phyloP scores from a whole-genome alignment of 2,888 invertebrate genomes.

The Geotrupes spiniger region DNA sequence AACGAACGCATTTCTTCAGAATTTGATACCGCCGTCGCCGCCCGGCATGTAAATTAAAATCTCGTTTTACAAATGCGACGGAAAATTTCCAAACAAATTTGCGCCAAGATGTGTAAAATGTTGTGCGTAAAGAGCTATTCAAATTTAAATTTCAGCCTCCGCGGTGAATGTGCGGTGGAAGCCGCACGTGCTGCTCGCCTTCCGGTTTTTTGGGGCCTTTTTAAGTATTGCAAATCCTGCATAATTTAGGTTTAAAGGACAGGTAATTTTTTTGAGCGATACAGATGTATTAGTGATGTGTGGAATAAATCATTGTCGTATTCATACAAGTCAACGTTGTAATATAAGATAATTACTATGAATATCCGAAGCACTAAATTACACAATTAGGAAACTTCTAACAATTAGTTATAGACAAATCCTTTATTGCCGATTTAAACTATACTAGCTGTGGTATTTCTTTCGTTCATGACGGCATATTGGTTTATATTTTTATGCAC shows the following conservation, averaged over 20 bases:
- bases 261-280: background rate
- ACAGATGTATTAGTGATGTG: background rate
- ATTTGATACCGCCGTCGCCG: conserved; percentile 8
- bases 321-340: too few relatives aligned
- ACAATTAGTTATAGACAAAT: too few relatives aligned
- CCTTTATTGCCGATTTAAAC: too few relatives aligned
- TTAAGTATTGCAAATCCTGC: conserved; percentile 5
- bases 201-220: conserved; percentile 10
- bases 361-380: too few relatives aligned
- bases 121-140: conserved; percentile 17
- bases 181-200: conserved; percentile 16
- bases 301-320: too few relatives aligned
- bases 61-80: conserved; percentile 12
- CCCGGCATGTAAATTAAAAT: conserved; percentile 16
- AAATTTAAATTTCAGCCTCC: conserved; percentile 17
- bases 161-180: conserved; percentile 13
- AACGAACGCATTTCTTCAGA: conserved; percentile 7
- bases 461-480: too few relatives aligned
- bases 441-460: too few relatives aligned
- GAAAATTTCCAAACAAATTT: conserved; percentile 14
- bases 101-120: conserved; percentile 17
- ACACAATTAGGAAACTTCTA: too few relatives aligned
- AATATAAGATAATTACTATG: too few relatives aligned
- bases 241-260: conserved; percentile 1
- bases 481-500: too few relatives aligned